phyloP scores from a whole-genome alignment of 1,140 invertebrate species.

The Nebria ingens region DNA sequence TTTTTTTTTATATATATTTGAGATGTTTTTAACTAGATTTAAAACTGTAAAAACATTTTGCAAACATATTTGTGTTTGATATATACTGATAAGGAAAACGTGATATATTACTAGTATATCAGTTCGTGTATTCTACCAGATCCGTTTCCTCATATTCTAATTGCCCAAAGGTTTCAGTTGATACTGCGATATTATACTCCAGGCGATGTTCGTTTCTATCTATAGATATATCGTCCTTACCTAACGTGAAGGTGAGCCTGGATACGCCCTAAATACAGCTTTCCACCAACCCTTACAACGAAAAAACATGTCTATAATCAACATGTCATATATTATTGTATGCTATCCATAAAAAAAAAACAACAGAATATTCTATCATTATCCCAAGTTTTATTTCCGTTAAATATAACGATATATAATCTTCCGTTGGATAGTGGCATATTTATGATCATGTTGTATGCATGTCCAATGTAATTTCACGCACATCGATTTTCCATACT shows the following conservation, averaged over 20 bases:
- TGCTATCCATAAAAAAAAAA: not conserved
- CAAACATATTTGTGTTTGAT: too few relatives aligned
- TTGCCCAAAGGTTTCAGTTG: not conserved
- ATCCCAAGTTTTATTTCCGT: not conserved
- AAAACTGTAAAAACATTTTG: too few relatives aligned
- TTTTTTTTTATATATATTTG: too few relatives aligned
- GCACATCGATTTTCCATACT: not conserved
- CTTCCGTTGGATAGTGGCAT: not conserved
- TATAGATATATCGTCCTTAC: not conserved
- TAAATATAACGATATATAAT: not conserved
- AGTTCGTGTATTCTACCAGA: too few relatives aligned
- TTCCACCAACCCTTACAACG: too few relatives aligned
- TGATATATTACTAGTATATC: too few relatives aligned
- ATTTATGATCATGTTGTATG: not conserved
- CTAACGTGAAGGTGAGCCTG: not conserved
- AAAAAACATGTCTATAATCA: not conserved
- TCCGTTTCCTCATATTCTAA: not conserved
- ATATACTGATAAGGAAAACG: too few relatives aligned
- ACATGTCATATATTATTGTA: not conserved
- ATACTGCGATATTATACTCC: not conserved
- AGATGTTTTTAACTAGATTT: too few relatives aligned
- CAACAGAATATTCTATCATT: not conserved
- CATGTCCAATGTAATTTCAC: constrained; percentile 2
- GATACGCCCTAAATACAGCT: too few relatives aligned
- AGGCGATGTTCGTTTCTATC: not conserved